Conservation (phyloP, 2,113 vertebrate genomes). For the Bubo bubo region DNA sequence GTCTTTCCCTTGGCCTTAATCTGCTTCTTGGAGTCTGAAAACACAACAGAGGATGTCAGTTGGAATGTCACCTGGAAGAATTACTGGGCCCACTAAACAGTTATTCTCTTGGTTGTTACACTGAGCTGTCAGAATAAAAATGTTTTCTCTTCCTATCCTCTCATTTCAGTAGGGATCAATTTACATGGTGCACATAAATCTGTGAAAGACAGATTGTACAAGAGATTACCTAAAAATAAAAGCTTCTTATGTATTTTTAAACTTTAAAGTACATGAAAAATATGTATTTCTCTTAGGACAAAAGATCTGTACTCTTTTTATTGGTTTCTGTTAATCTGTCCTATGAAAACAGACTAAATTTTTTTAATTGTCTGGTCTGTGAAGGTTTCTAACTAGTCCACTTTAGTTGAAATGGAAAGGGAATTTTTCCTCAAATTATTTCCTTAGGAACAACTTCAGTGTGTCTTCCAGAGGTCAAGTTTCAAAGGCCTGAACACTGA, state of each 20-base stretch:
- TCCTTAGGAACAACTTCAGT: background rate
- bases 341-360: background rate
- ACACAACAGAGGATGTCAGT: background rate
- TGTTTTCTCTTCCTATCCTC: background rate
- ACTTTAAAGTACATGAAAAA: background rate
- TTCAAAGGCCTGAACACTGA: background rate
- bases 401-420: background rate
- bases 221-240: conserved; percentile 19
- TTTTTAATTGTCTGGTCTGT: background rate
- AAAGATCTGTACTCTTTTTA: background rate
- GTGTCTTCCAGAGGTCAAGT: background rate
- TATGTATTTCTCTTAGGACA: background rate
- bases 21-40: background rate
- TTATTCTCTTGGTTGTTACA: background rate
- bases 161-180: background rate
- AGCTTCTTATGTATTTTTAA: background rate
- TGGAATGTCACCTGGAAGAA: background rate
- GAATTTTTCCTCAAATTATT: background rate
- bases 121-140: background rate
- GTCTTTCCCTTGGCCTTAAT: background rate
- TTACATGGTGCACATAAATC: background rate
- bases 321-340: background rate
- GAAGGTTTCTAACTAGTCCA: background rate
- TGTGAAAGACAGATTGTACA: background rate
- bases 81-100: background rate